Conservation (phyloP, 2,888 invertebrate species). For the Neria commutata region DNA sequence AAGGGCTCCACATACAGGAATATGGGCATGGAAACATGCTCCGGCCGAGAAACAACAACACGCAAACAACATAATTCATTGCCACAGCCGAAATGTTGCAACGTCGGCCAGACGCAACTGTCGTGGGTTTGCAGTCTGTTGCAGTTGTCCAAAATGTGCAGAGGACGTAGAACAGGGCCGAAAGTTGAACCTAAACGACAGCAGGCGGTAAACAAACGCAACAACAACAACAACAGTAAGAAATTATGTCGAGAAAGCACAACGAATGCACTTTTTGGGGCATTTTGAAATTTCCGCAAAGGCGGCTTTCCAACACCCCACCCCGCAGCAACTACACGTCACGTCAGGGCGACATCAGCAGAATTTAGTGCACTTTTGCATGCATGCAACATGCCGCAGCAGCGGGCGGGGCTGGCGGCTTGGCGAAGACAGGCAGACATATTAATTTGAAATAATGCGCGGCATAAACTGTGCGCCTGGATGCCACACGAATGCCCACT, state of each 20-base stretch:
- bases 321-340: constrained; percentile 22
- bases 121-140: neutral
- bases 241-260: constrained; percentile 42
- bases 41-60: constrained; percentile 17
- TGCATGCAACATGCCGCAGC: constrained; percentile 12
- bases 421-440: constrained; percentile 33
- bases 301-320: constrained; percentile 20
- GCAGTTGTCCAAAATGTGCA: neutral
- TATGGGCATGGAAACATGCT: too few species aligned
- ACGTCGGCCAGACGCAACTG: neutral
- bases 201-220: too few species aligned
- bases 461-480: constrained; percentile 41
- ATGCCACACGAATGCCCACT: constrained; percentile 38
- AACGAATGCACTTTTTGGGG: neutral
- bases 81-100: constrained; percentile 20
- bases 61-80: constrained; percentile 41
- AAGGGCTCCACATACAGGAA: too few species aligned
- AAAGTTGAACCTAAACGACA: constrained; percentile 32
- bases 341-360: constrained; percentile 12
- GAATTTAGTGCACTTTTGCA: constrained; percentile 35
- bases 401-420: neutral
- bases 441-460: constrained; percentile 55
- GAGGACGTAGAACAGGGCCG: constrained; percentile 1
- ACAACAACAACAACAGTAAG: constrained; percentile 38
- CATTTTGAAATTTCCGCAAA: constrained; percentile 25